phyloP scores from a whole-genome alignment of 2,113 vertebrate genomes.

The Trogon melanurus region DNA sequence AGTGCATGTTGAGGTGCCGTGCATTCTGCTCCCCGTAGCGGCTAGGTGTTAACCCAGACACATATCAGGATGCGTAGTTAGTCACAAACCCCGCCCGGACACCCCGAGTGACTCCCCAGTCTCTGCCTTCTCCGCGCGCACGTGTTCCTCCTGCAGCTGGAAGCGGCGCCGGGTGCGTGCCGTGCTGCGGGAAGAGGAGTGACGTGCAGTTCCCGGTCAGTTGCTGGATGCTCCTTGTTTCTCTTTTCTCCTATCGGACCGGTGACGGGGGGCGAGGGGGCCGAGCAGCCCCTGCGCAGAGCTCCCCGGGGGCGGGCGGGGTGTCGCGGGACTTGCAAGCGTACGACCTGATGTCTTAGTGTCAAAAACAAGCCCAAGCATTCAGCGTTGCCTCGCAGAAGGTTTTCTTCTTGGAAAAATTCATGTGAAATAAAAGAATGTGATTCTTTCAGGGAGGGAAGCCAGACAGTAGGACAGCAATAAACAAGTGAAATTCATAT shows the following conservation, averaged over 20 bases:
- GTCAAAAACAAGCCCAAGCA: neutral
- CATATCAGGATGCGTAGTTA: slow-evolving; percentile 18
- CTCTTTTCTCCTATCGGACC: neutral
- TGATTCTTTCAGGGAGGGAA: slow-evolving; percentile 62
- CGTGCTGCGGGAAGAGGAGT: neutral
- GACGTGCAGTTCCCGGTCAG: neutral
- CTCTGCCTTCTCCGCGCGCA: neutral
- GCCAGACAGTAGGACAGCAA: slow-evolving; percentile 79
- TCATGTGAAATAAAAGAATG: slow-evolving; percentile 57
- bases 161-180: neutral
- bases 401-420: slow-evolving; percentile 72
- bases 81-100: neutral
- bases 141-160: neutral
- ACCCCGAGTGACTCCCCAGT: neutral
- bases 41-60: slow-evolving; percentile 29
- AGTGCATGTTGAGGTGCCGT: slow-evolving; percentile 60
- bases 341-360: neutral
- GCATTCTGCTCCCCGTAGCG: slow-evolving; percentile 5
- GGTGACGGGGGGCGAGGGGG: neutral
- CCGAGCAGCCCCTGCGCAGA: neutral
- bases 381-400: slow-evolving; percentile 31
- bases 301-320: neutral
- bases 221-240: slow-evolving; percentile 14
- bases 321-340: neutral
- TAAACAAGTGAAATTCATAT: slow-evolving; percentile 77